Evolutionary conservation across 2,888 invertebrate genomes (phyloP), one percentile per base, ranked within the genome.

Genomic region (Metalampra italica): DNA sequence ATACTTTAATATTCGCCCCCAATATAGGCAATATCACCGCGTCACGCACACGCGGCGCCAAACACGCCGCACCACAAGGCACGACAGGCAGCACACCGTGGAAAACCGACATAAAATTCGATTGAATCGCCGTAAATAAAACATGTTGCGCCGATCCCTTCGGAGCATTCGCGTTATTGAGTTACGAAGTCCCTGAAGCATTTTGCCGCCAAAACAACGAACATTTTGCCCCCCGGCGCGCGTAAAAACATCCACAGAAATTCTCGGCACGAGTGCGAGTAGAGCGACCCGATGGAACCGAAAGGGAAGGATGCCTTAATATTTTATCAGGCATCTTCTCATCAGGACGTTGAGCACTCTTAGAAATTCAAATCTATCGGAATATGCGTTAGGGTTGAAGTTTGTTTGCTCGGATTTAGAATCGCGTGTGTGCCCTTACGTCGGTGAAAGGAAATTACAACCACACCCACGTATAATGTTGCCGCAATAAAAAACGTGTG

Each of bases 361-460:
- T 52, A 52, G 12, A 75, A 67, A 65, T 62, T 68, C 47, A 59
- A 66, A 57, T 62, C 55, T 78, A 54, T 36, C 0, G 0, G 0
- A 0, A 0, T 0, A 9, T 0, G 0, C 0, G 0, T 30, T 73
- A 81, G 46, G 65, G 79, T 66, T 49, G 49, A 62, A 54, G 70
- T 62, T 75, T 12, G 52, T 38, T 52, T 63, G 68, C 50, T 50
- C 45, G 45, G 52, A 54, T 54, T 53, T 49, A 40, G 58, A 70
- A 86, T 84, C 82, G 87, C 88, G 86, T 89, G 89, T 89, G 89
- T 89, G 89, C 88, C 88, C 88, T 88, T 86, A 86, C 87, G 79
- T 88, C 87, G 83, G 89, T 88, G 88, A 88, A 89, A 88, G 88
- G 88, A 88, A 89, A 88, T 87, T 88, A 89, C 89, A 88, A 89